Conservation (phyloP, 2,797 vertebrate genomes). For the Prionace glauca region DNA sequence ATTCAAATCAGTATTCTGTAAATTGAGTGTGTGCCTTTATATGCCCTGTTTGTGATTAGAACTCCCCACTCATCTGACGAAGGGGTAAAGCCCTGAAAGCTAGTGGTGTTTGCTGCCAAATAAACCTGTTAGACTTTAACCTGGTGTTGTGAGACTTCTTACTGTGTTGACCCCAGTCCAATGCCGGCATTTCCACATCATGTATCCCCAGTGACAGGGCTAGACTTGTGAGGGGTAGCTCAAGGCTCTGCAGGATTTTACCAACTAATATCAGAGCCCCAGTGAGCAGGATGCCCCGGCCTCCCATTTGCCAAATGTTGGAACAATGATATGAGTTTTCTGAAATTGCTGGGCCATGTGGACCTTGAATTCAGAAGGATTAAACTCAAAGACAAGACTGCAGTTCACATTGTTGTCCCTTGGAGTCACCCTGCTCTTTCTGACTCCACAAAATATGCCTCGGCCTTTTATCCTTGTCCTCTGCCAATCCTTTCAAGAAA, state of each 20-base stretch:
- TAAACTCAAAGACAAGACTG: background rate
- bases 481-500: background rate
- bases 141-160: too few species aligned
- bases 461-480: too few species aligned
- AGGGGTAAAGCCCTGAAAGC: too few species aligned
- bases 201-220: background rate
- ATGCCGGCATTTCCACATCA: too few species aligned
- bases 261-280: background rate
- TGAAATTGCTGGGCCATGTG: background rate
- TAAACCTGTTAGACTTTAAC: too few species aligned
- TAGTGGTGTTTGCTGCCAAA: too few species aligned
- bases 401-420: background rate
- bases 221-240: background rate
- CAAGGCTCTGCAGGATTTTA: background rate
- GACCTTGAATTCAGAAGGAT: background rate
- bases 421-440: background rate
- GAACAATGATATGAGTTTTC: background rate
- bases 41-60: too few species aligned
- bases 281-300: background rate
- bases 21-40: too few species aligned
- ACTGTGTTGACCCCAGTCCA: too few species aligned
- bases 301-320: background rate
- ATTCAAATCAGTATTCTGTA: too few species aligned
- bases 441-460: background rate
- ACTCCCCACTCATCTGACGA: too few species aligned